phyloP scores from a whole-genome alignment of 2,113 vertebrate species.

The Cromileptes altivelis region DNA sequence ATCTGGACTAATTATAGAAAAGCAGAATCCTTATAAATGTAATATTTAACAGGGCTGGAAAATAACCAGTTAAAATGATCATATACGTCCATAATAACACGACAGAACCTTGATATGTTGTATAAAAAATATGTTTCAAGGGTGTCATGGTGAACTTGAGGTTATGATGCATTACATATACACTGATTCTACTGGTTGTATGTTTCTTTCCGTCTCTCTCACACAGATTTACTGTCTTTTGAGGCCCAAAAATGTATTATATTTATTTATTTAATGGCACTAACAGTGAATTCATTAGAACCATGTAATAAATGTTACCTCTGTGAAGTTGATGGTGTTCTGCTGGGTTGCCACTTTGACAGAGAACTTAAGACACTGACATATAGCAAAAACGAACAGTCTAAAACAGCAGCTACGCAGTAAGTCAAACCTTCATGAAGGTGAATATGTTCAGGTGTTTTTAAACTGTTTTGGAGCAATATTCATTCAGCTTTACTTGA shows the following conservation, averaged over 20 bases:
- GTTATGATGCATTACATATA: too few species aligned
- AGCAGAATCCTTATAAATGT: not conserved
- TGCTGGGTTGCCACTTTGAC: not conserved
- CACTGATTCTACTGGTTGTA: too few species aligned
- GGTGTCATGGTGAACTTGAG: not conserved
- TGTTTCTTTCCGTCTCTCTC: too few species aligned
- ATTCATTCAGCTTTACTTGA: not conserved
- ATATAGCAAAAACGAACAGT: not conserved
- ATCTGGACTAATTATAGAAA: not conserved
- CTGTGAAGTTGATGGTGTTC: not conserved
- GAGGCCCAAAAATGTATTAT: too few species aligned
- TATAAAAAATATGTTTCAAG: not conserved
- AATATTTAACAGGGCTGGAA: not conserved
- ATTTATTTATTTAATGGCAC: not conserved
- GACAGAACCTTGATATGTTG: too few species aligned
- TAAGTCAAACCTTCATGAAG: not conserved
- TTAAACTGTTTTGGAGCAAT: not conserved
- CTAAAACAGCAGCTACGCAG: not conserved
- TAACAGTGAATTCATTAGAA: not conserved
- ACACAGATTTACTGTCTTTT: too few species aligned
- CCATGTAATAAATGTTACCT: not conserved
- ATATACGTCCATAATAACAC: too few species aligned
- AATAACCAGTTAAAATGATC: not conserved
- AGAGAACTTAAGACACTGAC: not conserved
- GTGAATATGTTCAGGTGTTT: too few species aligned